Conservation (phyloP, 2,888 invertebrate species). For the Andrena trimmerana region DNA sequence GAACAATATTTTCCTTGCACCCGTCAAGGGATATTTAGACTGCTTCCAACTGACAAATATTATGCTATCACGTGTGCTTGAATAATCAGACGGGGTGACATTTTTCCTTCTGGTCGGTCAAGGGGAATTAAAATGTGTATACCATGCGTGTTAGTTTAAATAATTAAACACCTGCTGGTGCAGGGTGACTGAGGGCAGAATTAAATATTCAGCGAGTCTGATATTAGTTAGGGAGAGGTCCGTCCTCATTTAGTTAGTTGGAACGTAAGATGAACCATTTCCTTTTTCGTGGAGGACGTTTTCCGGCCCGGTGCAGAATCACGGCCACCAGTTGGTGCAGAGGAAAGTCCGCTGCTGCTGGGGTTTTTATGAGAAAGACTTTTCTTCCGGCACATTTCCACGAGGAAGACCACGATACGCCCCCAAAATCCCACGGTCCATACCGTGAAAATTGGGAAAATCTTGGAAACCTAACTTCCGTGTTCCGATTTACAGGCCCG, state of each 20-base stretch:
- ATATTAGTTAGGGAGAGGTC: too few relatives aligned
- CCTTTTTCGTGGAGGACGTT: constrained; percentile 37
- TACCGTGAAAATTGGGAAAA: constrained; percentile 47
- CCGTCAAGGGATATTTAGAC: not conserved
- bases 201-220: too few relatives aligned
- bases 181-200: too few relatives aligned
- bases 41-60: not conserved
- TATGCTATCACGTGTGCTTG: not conserved
- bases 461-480: not conserved
- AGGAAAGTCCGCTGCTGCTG: constrained; percentile 23
- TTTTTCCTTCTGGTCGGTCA: too few relatives aligned
- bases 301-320: constrained; percentile 69
- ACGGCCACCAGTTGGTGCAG: constrained; percentile 42
- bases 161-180: too few relatives aligned
- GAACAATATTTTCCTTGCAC: constrained; percentile 35
- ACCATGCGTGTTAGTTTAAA: too few relatives aligned
- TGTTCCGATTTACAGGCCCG: not conserved
- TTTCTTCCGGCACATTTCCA: constrained; percentile 34
- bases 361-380: constrained; percentile 55
- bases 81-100: not conserved
- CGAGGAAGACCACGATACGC: constrained; percentile 51
- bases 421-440: constrained; percentile 61
- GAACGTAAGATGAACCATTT: constrained; percentile 11
- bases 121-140: too few relatives aligned
- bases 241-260: constrained; percentile 17